Conservation (phyloP, 92 coral and sea anemone species). For the Porites divaricata region DNA sequence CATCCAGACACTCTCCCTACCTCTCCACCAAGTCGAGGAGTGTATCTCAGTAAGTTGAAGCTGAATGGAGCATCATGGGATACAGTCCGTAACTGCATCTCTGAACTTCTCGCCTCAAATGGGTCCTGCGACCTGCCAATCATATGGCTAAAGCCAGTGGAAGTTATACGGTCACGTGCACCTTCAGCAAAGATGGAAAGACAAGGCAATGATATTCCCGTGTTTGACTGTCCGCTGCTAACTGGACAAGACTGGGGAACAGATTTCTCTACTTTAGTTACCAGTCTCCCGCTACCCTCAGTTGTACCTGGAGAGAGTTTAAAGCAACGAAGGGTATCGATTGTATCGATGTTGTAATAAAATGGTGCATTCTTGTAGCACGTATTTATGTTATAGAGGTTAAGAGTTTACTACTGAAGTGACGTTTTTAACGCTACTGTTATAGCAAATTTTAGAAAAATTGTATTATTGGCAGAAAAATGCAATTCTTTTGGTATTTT, state of each 20-base stretch:
- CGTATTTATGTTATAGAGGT: not conserved
- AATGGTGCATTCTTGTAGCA: not conserved
- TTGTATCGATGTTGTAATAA: constrained; percentile 7
- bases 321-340: constrained; percentile 56
- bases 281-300: constrained; percentile 63
- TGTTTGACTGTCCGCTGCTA: constrained; percentile 74
- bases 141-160: constrained; percentile 61
- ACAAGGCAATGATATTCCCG: constrained; percentile 34
- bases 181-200: constrained; percentile 27
- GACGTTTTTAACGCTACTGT: too few relatives aligned
- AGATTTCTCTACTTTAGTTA: constrained; percentile 31
- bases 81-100: constrained; percentile 48
- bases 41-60: constrained; percentile 74
- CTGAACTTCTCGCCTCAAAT: constrained; percentile 21
- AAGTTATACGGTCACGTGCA: constrained; percentile 40
- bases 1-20: constrained; percentile 47
- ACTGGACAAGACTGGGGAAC: constrained; percentile 26
- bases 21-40: constrained; percentile 76
- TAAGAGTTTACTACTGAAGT: not conserved
- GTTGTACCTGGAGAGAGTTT: constrained; percentile 46
- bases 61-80: constrained; percentile 94
- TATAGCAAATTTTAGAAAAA: too few relatives aligned
- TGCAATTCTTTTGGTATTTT: too few relatives aligned
- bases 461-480: too few relatives aligned
- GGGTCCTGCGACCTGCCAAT: constrained; percentile 64